Evolutionary conservation across 2,888 invertebrate genomes (phyloP).

Genomic region (Cyclophora punctaria): DNA sequence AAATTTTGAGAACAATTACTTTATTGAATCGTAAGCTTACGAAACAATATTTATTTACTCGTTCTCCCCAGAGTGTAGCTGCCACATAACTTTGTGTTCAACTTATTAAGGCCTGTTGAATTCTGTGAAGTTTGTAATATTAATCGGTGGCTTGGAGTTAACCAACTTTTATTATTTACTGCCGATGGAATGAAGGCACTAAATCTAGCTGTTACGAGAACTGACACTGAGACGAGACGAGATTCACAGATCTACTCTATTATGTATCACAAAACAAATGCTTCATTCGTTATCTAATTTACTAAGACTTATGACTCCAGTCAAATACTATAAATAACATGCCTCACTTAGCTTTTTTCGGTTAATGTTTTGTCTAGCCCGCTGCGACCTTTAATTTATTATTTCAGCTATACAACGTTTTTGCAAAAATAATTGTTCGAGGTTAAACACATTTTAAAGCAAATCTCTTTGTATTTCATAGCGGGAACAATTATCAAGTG

Average conservation of each 20-base stretch:
- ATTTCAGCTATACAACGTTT: neutral
- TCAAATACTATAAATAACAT: too few relatives aligned
- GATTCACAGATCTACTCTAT: neutral
- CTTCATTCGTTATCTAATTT: too few relatives aligned
- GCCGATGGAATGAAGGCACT: slow-evolving; percentile 34
- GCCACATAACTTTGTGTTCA: slow-evolving; percentile 42
- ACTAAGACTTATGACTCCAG: too few relatives aligned
- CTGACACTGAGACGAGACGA: neutral
- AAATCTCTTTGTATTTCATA: slow-evolving; percentile 19
- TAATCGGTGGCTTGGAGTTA: slow-evolving; percentile 42
- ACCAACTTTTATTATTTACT: slow-evolving; percentile 41
- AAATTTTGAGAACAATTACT: slow-evolving; percentile 36
- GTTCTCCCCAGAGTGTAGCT: slow-evolving; percentile 20
- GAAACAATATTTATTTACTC: slow-evolving; percentile 39
- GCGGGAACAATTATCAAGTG: slow-evolving; percentile 47
- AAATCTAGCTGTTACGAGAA: slow-evolving; percentile 14
- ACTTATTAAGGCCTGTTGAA: slow-evolving; percentile 42
- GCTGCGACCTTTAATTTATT: too few relatives aligned
- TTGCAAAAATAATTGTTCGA: neutral
- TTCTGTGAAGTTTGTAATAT: slow-evolving; percentile 42
- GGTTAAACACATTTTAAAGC: neutral
- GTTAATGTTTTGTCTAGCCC: too few relatives aligned
- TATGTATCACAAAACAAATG: too few relatives aligned
- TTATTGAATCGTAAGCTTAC: slow-evolving; percentile 37
- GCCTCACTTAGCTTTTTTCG: too few relatives aligned